phyloP scores from a whole-genome alignment of 2,797 vertebrate species.

The Melanotaenia nigrans region DNA sequence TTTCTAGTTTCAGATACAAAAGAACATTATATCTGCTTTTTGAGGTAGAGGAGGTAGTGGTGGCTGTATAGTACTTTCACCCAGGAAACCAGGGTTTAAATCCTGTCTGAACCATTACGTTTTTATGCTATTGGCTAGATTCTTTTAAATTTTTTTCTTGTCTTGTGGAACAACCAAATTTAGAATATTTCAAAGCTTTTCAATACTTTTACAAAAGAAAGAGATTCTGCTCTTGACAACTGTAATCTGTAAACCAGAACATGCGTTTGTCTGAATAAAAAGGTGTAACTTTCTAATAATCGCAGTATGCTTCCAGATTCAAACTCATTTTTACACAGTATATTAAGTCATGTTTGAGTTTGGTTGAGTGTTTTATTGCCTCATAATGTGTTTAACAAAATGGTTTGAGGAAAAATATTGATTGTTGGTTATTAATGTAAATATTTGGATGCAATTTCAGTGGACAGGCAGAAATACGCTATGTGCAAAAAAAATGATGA shows the following conservation, averaged over 20 bases:
- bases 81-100: background rate
- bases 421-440: background rate
- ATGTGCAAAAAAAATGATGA: no score
- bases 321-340: slow-evolving; percentile 1
- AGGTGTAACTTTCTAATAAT: background rate
- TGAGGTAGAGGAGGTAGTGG: no score
- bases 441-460: background rate
- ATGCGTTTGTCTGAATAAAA: background rate
- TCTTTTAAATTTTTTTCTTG: background rate
- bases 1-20: background rate
- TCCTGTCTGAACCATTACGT: background rate
- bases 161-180: background rate
- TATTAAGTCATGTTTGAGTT: background rate
- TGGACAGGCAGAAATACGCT: background rate
- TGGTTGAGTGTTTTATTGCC: no score
- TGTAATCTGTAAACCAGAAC: background rate
- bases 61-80: background rate
- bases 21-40: no score
- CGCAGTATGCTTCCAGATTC: background rate
- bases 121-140: background rate
- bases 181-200: background rate
- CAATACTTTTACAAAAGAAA: background rate
- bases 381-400: background rate
- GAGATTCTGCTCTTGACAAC: background rate
- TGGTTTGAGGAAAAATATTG: background rate